Base-by-base conservation (phyloP, 2,113 vertebrate genomes). In the Hippotragus niger region DNA sequence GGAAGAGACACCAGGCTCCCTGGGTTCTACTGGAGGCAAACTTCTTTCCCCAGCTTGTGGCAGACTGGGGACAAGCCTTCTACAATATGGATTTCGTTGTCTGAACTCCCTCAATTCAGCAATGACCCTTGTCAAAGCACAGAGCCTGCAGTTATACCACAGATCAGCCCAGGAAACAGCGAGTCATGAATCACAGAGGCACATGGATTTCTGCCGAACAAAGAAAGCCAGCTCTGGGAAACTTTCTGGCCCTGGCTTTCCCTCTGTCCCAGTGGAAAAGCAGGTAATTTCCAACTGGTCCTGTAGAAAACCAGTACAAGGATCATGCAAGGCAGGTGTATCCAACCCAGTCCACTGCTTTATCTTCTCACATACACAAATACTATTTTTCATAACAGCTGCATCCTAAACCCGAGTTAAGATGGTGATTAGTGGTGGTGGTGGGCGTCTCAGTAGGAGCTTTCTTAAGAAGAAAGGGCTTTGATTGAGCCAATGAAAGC, bases 401-500 rank as follows among this genome's bases (percentile, higher is more conserved):
- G 99, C 98, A 98, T 98, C 98, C 98, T 98, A 97, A 99, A 98
- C 99, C 98, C 78, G 52, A 33, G 97, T 98, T 98, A 98, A 98
- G 99, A 99, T 96, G 99, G 99, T 99, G 99, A 99, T 99, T 99
- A 99, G 99, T 96, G 98, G 98, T 98, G 98, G 98, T 98, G 98
- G 98, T 98, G 98, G 93, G 99, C 98, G 98, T 98, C 99, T 97
- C 99, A 97, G 99, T 98, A 98, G 98, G 99, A 99, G 98, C 98
- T 98, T 99, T 99, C 98, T 98, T 98, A 99, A 98, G 98, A 99
- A 99, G 99, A 99, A 99, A 99, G 98, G 98, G 98, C 99, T 99
- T 99, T 99, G 99, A 99, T 98, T 98, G 99, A 99, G 98, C 99
- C 99, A 98, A 98, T 99, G 99, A 99, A 99, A 99, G 99, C 99